Conservation (phyloP, 2,797 vertebrate species). For the Argentina silus region DNA sequence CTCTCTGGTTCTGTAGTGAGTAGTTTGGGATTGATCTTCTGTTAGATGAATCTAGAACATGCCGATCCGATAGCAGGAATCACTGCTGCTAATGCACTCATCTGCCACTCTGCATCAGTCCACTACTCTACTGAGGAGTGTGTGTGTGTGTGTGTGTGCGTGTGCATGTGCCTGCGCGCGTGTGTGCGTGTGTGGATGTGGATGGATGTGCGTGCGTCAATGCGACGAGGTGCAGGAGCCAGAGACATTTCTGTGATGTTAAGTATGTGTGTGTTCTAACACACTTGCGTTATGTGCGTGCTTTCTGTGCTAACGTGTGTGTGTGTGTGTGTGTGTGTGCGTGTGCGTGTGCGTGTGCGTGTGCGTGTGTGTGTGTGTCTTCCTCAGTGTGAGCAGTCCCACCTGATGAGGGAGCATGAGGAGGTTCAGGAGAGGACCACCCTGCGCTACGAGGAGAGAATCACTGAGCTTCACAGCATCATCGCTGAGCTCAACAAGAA, state of each 20-base stretch:
- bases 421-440: slow-evolving; percentile 84
- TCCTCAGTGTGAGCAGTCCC: slow-evolving; percentile 84
- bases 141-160: background rate
- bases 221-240: too few relatives aligned
- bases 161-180: slow-evolving; percentile 3
- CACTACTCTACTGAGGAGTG: background rate
- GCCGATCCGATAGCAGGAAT: slow-evolving; percentile 12
- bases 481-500: slow-evolving; percentile 89
- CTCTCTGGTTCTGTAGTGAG: background rate
- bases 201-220: background rate
- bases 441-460: slow-evolving; percentile 84
- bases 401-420: slow-evolving; percentile 86
- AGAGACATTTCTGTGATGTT: too few relatives aligned
- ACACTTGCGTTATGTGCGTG: too few relatives aligned
- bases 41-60: slow-evolving; percentile 10
- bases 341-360: background rate
- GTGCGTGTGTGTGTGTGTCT: slow-evolving; percentile 24
- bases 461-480: slow-evolving; percentile 87
- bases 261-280: too few relatives aligned
- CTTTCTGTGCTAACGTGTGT: background rate
- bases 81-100: slow-evolving; percentile 24
- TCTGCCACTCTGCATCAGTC: slow-evolving; percentile 10
- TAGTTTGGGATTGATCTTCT: slow-evolving; percentile 3
- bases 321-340: background rate
- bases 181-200: slow-evolving; percentile 2